Base-by-base conservation (phyloP, 1,140 invertebrate genomes). In the Condylostylus longicornis region DNA sequence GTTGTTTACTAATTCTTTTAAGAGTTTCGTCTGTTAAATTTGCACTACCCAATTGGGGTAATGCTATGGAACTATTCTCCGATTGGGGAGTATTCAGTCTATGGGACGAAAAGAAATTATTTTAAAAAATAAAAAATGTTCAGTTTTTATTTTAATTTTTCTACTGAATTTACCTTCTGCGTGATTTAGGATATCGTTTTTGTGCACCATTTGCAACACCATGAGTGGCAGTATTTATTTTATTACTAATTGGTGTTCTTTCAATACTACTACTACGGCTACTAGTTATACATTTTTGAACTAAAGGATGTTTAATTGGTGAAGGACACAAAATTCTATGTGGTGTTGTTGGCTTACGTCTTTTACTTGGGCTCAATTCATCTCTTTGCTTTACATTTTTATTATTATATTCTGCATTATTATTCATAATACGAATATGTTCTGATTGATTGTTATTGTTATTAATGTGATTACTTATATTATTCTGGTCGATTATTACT, bases 291-390 rank as follows among this genome's bases (percentile, higher is more conserved):
- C 12, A 34, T 37, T 13, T 23, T 41, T 21, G 33, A 40, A 35
- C 25, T 14, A 23, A 22, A 7, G 19, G 17, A 47, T 42, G 6
- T 42, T 60, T 60, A 2, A 54, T 51, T 4, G 57, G 54, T 23
- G 58, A 61, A 21, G 57, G 57, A 37, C 54, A 57, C 3, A 61
- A 40, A 27, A 61, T 61, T 18, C 58, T 57, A 45, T 61, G 58
- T 12, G 58, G 58, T 5, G 58, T 61, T 9, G 58, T 54, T 21
- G 58, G 58, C 34, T 61, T 61, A 9, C 52, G 44, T 10, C 53
- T 6, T 34, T 27, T 14, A 2, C 18, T 32, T 18, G 33, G 10
- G 21, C 10, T 37, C 6, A 32, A 6, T 27, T 37, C 18, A n/a
- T 21, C 14, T 40, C n/a, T n/a, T n/a, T n/a, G n/a, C n/a, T n/a